phyloP scores from a whole-genome alignment of 2,888 invertebrate genomes.

The Cheilosia vernalis region DNA sequence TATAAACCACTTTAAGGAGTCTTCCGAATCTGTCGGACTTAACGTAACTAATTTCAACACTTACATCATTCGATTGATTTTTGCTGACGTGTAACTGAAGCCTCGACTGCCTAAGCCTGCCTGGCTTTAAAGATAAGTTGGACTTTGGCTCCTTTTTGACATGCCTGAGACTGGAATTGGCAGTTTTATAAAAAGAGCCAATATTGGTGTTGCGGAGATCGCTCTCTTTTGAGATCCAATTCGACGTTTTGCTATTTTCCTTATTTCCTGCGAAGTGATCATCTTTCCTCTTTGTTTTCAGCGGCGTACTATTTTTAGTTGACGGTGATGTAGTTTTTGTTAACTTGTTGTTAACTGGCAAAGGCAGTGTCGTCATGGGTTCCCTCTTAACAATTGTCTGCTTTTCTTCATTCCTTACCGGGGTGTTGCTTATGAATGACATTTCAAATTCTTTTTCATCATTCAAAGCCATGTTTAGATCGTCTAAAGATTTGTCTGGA shows the following conservation, averaged over 20 bases:
- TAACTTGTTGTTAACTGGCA: constrained; percentile 35
- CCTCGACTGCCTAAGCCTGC: constrained; percentile 39
- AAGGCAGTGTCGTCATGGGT: constrained; percentile 49
- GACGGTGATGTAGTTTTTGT: background rate
- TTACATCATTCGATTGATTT: constrained; percentile 26
- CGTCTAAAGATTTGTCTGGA: constrained; percentile 72
- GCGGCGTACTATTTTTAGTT: background rate
- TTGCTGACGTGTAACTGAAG: constrained; percentile 44
- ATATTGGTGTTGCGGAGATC: background rate
- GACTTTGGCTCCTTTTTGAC: constrained; percentile 16
- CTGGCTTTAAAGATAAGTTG: constrained; percentile 25
- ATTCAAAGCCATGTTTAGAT: constrained; percentile 80
- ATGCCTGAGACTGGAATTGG: background rate
- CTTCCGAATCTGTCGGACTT: too few relatives aligned
- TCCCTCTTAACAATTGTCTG: constrained; percentile 52
- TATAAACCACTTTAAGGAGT: too few relatives aligned
- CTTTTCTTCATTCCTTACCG: constrained; percentile 23
- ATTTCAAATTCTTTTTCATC: constrained; percentile 77
- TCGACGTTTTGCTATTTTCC: constrained; percentile 2
- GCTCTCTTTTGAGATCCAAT: constrained; percentile 45
- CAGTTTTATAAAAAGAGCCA: background rate
- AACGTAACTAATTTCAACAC: constrained; percentile 3
- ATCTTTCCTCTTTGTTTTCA: background rate
- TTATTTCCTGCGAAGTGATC: background rate
- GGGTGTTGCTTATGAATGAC: constrained; percentile 66